Evolutionary conservation across 1,140 invertebrate genomes (phyloP).

Genomic region (Solenopsis invicta): DNA sequence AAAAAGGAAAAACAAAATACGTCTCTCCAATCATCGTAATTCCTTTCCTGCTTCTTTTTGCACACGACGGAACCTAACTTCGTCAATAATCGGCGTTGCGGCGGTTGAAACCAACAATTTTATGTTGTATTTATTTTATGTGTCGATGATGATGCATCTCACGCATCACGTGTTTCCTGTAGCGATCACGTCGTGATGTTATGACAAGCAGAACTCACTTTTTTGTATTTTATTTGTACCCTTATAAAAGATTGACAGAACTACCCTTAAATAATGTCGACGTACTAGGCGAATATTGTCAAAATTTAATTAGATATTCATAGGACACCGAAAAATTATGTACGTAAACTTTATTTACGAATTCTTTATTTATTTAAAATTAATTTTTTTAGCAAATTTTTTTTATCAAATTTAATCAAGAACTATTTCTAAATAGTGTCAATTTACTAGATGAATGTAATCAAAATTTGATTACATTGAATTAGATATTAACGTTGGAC

Average conservation of each 20-base stretch:
- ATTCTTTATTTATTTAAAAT: background rate
- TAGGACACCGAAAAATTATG: background rate
- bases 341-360: background rate
- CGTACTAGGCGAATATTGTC: background rate
- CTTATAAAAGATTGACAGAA: background rate
- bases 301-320: background rate
- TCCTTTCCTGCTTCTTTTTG: background rate
- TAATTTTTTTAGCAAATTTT: background rate
- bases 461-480: background rate
- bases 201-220: conserved; percentile 6
- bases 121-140: conserved; percentile 70
- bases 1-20: background rate
- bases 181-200: conserved; percentile 29
- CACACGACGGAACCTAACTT: background rate
- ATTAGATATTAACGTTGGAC: background rate
- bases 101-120: conserved; percentile 48
- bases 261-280: background rate
- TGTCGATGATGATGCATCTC: conserved; percentile 65
- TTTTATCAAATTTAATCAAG: no score
- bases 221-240: background rate
- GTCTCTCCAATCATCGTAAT: conserved; percentile 18
- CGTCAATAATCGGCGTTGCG: background rate
- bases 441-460: background rate
- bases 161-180: conserved; percentile 62
- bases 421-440: background rate